phyloP scores from a whole-genome alignment of 2,113 vertebrate genomes.

The Gallinago media region DNA sequence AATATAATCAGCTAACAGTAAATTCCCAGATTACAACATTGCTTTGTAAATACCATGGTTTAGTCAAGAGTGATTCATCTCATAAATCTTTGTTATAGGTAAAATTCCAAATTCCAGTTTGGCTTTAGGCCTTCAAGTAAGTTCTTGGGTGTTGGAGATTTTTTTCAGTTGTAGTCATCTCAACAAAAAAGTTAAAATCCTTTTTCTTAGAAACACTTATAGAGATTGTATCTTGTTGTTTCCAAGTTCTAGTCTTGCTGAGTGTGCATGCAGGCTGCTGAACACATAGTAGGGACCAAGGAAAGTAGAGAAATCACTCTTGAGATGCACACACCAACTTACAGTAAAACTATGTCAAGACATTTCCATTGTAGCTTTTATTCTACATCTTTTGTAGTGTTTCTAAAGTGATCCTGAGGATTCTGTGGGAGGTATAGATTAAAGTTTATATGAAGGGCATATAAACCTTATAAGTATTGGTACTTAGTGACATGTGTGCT shows the following conservation, averaged over 20 bases:
- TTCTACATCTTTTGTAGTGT: neutral
- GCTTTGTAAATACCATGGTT: neutral
- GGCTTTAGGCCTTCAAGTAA: neutral
- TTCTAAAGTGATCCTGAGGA: neutral
- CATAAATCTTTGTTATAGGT: neutral
- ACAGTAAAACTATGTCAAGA: neutral
- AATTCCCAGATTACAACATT: neutral
- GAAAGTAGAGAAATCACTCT: neutral
- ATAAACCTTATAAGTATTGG: neutral
- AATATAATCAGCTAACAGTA: neutral
- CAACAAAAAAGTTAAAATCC: neutral
- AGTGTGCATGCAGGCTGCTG: neutral
- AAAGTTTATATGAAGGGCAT: neutral
- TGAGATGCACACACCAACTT: neutral
- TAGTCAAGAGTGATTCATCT: neutral
- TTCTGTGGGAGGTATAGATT: neutral
- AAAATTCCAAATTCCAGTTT: neutral
- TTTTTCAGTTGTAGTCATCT: neutral
- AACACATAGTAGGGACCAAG: neutral
- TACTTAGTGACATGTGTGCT: neutral
- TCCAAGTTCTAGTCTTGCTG: neutral
- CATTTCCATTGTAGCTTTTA: neutral
- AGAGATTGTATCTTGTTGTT: neutral
- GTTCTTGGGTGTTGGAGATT: neutral
- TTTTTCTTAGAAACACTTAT: neutral